Conservation (phyloP, 2,888 invertebrate genomes). For the Patella ulyssiponensis region DNA sequence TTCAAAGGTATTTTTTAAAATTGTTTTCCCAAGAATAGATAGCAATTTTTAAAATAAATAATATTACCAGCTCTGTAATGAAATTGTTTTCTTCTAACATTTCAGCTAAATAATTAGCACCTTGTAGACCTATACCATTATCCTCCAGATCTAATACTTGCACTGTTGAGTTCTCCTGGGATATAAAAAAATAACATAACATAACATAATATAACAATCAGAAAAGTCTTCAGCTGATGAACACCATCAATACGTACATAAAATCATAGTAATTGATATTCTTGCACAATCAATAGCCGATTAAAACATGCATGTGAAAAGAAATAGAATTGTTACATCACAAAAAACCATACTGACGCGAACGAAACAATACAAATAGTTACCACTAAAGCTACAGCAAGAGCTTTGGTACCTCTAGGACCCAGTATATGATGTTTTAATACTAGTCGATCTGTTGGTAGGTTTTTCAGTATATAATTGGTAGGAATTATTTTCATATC, state of each 20-base stretch:
- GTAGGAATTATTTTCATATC: constrained; percentile 47
- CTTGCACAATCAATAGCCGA: no score
- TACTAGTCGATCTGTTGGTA: constrained; percentile 43
- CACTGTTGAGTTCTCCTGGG: constrained; percentile 57
- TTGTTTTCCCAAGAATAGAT: no score
- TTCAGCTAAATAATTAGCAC: constrained; percentile 53
- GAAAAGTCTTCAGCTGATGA: no score
- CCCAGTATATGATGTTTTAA: constrained; percentile 52
- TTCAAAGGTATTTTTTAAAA: no score
- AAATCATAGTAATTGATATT: no score
- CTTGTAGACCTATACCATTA: constrained; percentile 55
- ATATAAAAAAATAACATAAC: constrained; percentile 23
- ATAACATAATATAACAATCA: no score
- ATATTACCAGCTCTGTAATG: constrained; percentile 53
- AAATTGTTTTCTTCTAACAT: constrained; percentile 57
- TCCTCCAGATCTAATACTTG: constrained; percentile 54
- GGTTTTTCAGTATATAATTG: constrained; percentile 44
- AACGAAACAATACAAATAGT: constrained; percentile 21
- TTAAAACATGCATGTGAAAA: no score
- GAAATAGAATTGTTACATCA: no score
- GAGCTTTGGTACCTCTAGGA: constrained; percentile 50
- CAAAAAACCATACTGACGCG: no score
- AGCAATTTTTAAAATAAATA: no score
- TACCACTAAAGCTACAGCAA: constrained; percentile 59
- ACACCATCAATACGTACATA: no score